phyloP scores from a whole-genome alignment of 2,888 invertebrate species.

The Euphydryas editha region DNA sequence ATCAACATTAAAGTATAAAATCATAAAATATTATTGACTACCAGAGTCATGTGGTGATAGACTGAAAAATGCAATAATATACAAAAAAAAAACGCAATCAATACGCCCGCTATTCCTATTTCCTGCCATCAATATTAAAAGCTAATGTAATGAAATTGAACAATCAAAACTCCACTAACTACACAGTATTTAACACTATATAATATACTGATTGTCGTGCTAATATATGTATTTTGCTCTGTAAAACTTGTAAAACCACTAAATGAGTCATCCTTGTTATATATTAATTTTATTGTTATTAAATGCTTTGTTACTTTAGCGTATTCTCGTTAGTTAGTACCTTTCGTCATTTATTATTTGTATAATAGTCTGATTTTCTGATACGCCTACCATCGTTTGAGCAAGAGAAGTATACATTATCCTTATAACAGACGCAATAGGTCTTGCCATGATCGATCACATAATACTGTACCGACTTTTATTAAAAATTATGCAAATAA shows the following conservation, averaged over 20 bases:
- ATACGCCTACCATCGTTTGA: constrained; percentile 35
- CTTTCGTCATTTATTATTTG: not conserved
- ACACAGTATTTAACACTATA: constrained; percentile 44
- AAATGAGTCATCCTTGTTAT: constrained; percentile 4
- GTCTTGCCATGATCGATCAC: constrained; percentile 17
- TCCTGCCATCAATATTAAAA: constrained; percentile 27
- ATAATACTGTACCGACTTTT: constrained; percentile 41
- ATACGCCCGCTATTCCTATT: constrained; percentile 12
- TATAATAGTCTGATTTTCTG: constrained; percentile 15
- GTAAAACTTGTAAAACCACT: constrained; percentile 7
- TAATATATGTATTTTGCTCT: constrained; percentile 20
- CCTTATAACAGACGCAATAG: constrained; percentile 25
- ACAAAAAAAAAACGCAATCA: constrained; percentile 21
- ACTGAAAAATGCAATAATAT: constrained; percentile 29
- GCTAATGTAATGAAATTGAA: constrained; percentile 37
- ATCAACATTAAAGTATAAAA: constrained; percentile 38
- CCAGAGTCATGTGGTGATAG: constrained; percentile 24
- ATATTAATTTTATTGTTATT: constrained; percentile 5
- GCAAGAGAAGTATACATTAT: constrained; percentile 30
- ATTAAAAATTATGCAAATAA: constrained; percentile 25
- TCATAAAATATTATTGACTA: constrained; percentile 21
- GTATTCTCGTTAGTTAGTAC: constrained; percentile 3
- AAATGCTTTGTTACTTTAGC: constrained; percentile 8
- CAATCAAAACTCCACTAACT: constrained; percentile 46
- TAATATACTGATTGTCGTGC: constrained; percentile 34